Evolutionary conservation across 2,888 invertebrate species (phyloP), one percentile per base, ranked within the genome.

Genomic region (Acronicta aceris): DNA sequence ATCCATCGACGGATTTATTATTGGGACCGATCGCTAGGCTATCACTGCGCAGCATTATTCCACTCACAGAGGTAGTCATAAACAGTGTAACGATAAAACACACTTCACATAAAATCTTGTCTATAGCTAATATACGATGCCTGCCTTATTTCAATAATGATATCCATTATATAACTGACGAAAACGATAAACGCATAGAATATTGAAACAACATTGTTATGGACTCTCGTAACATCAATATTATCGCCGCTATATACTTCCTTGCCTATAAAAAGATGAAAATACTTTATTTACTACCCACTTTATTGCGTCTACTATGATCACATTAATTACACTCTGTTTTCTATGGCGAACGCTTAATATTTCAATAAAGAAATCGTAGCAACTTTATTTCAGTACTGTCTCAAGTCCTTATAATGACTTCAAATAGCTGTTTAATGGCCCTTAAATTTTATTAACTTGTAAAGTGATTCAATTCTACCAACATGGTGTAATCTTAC

Each of bases 281-380:
- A 87, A 86, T 83, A 87, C 83, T 77, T 38, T 84, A 88, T 90
- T 91, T 86, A 85, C 83, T 81, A 75, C 82, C 79, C 76, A 81
- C 74, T 90, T 90, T 89, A 90, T 82, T 80, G 81, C 83, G 57
- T 78, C 71, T 79, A 72, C 80, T 82, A 80, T 81, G 83, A 83
- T 80, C 81, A 77, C 76, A 83, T 88, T 89, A 88, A 91, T 89
- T 88, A 85, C 82, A 70, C 71, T 76, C 76, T 78, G 72, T 85
- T 84, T 83, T 83, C 78, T 81, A 81, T 78, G 70, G 68, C 71
- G 61, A 76, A 70, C 74, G 58, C 81, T 85, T 80, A 82, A 82
- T 85, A 83, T 83, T 80, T 76, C 81, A 81, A 83, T 85, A 81
- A 83, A 71, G 78, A 59, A 76, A 77, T 69, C 70, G 65, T 71